A percentile compares a stretch with the other conserved stretches of the same genome.
Evolutionary conservation across 2,797 vertebrate species (phyloP).

Genomic region (Sorex maritimensis): DNA sequence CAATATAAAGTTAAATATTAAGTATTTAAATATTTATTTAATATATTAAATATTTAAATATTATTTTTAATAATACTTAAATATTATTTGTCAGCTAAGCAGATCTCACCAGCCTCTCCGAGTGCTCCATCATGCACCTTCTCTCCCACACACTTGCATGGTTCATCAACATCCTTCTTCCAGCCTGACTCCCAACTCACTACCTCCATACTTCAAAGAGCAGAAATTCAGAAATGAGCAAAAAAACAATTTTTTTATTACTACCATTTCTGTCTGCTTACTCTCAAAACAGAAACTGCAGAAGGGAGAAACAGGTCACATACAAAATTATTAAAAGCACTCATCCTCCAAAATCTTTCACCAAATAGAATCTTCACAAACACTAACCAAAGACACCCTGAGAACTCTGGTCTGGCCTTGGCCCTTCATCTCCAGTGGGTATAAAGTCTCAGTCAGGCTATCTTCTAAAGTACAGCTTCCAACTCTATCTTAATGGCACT

Average conservation of each 20-base stretch:
- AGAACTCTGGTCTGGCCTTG: background rate
- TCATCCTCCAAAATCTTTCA: constrained; percentile 72
- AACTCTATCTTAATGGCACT: background rate
- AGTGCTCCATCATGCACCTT: constrained; percentile 5
- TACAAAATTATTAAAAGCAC: constrained; percentile 80
- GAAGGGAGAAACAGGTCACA: constrained; percentile 67
- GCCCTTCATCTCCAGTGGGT: background rate
- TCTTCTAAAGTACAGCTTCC: constrained; percentile 17
- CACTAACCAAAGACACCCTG: background rate
- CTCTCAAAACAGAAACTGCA: constrained; percentile 80
- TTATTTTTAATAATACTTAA: too few relatives aligned
- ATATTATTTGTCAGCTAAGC: background rate
- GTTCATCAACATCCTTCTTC: constrained; percentile 37
- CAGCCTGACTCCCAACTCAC: background rate
- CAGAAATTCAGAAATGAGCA: constrained; percentile 78
- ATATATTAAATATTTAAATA: too few relatives aligned
- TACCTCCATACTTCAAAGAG: constrained; percentile 54
- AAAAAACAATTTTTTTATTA: constrained; percentile 75
- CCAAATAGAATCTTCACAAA: constrained; percentile 57
- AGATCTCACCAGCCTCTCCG: background rate
- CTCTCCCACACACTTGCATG: background rate
- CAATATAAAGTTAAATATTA: background rate
- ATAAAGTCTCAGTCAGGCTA: background rate
- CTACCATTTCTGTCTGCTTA: constrained; percentile 82
- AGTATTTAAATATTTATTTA: too few relatives aligned